phyloP scores from a whole-genome alignment of 2,888 invertebrate species.

The Chymomyza fuscimana region DNA sequence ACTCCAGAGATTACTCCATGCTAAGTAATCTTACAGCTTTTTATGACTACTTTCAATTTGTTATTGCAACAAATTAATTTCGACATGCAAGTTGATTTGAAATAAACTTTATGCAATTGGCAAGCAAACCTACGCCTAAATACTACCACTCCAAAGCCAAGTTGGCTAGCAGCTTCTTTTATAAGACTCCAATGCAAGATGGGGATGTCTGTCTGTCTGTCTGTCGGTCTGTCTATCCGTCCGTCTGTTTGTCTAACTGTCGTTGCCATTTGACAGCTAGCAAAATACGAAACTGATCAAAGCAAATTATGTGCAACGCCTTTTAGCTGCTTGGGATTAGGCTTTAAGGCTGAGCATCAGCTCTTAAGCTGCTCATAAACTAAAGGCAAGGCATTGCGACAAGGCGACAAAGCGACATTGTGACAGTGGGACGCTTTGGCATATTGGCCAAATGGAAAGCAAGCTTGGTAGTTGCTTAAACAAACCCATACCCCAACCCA shows the following conservation, averaged over 20 bases:
- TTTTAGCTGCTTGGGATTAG: conserved; percentile 58
- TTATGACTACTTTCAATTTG: conserved; percentile 59
- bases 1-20: not conserved
- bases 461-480: conserved; percentile 3
- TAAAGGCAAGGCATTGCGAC: not conserved
- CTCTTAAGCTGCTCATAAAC: conserved; percentile 20
- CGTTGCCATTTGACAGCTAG: conserved; percentile 59
- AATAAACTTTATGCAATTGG: conserved; percentile 62
- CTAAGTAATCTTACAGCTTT: conserved; percentile 6
- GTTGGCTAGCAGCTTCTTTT: not conserved
- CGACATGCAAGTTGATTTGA: conserved; percentile 68
- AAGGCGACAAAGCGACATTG: not conserved
- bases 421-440: not conserved
- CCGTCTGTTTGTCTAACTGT: not conserved
- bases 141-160: conserved; percentile 28
- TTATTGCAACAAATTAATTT: conserved; percentile 72
- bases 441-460: not conserved
- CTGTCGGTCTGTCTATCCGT: not conserved
- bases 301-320: conserved; percentile 74
- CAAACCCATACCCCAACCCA: conserved; percentile 16
- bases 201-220: too few species aligned
- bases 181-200: not conserved
- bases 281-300: conserved; percentile 73
- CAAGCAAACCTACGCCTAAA: conserved; percentile 62
- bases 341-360: conserved; percentile 22